phyloP scores from a whole-genome alignment of 2,113 vertebrate genomes.

The Dolichallabes microphthalmus region DNA sequence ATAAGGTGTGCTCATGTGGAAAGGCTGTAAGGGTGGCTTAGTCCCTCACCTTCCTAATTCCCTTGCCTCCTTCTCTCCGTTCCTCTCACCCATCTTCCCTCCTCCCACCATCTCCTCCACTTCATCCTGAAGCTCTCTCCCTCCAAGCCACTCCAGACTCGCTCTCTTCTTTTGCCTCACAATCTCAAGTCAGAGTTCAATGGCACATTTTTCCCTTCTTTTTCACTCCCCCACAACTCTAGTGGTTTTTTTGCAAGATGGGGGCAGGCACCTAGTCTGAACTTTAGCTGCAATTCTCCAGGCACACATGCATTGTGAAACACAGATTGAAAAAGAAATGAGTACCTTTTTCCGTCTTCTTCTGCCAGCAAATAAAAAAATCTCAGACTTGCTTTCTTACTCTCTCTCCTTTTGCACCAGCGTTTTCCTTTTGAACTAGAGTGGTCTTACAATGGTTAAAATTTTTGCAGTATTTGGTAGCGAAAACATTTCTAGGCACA shows the following conservation, averaged over 20 bases:
- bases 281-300: constrained; percentile 56
- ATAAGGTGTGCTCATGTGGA: constrained; percentile 71
- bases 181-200: constrained; percentile 62
- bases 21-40: constrained; percentile 64
- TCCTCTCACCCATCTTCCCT: constrained; percentile 15
- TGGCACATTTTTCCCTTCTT: constrained; percentile 46
- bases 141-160: constrained; percentile 47
- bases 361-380: constrained; percentile 40
- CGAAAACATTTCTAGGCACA: neutral
- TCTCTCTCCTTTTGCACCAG: constrained; percentile 27
- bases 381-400: constrained; percentile 33
- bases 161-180: constrained; percentile 51
- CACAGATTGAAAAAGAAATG: constrained; percentile 58
- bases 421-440: neutral
- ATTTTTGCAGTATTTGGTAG: neutral
- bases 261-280: constrained; percentile 51
- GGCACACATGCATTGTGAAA: constrained; percentile 58
- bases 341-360: constrained; percentile 46
- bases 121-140: constrained; percentile 39
- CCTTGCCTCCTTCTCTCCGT: constrained; percentile 46
- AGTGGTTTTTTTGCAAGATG: constrained; percentile 47
- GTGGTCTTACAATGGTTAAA: neutral
- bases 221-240: constrained; percentile 31
- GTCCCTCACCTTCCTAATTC: constrained; percentile 69
- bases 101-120: constrained; percentile 28